Percentiles rank a stretch among this genome's conserved stretches.
These are phyloP conservation scores for Atlantisia rogersi DNA, from an alignment of 2,113 vertebrate genomes.

Conservation along the genomic window DNA sequence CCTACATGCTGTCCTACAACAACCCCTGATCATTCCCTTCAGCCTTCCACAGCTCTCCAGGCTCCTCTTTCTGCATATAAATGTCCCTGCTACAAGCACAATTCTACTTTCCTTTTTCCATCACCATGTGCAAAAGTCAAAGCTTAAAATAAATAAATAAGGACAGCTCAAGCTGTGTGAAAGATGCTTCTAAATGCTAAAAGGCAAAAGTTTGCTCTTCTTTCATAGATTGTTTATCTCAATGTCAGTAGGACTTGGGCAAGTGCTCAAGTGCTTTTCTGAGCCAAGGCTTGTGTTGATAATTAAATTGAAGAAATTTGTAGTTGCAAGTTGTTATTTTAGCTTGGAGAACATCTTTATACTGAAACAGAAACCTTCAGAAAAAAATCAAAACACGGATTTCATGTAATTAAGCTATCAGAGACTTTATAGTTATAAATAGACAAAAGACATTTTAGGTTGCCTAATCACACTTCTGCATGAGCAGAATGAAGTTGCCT, in stretches of 20 bases:
- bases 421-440: neutral
- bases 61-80: neutral
- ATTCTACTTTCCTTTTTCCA: neutral
- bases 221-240: neutral
- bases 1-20: neutral
- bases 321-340: neutral
- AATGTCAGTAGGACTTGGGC: neutral
- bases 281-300: neutral
- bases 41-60: neutral
- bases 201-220: neutral
- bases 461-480: neutral
- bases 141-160: neutral
- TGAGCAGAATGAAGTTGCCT: neutral
- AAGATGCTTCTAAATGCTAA: neutral
- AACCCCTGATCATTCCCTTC: accelerated
- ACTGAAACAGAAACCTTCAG: neutral
- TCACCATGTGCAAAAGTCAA: neutral
- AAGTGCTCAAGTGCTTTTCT: neutral
- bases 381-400: neutral
- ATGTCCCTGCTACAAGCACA: neutral
- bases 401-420: neutral
- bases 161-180: neutral
- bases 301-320: neutral
- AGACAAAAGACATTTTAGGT: neutral
- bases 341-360: neutral